phyloP scores from a whole-genome alignment of 2,888 invertebrate genomes.

The Micropterix aruncella region DNA sequence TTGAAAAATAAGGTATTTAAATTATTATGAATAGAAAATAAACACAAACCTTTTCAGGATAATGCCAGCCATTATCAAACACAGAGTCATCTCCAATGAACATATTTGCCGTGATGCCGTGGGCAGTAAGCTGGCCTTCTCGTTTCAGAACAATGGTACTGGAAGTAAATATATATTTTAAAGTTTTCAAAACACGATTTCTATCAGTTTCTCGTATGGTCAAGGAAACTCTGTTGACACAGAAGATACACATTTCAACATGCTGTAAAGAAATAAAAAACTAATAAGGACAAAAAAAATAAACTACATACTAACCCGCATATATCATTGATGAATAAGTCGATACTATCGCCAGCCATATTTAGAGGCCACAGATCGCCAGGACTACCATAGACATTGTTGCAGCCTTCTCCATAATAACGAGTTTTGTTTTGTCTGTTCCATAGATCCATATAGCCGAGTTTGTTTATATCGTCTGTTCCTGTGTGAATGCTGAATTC shows the following conservation, averaged over 20 bases:
- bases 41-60: slow-evolving; percentile 22
- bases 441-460: slow-evolving; percentile 64
- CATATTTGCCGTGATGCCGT: slow-evolving; percentile 36
- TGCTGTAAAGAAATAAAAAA: no score
- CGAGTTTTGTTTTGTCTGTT: slow-evolving; percentile 39
- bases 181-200: no score
- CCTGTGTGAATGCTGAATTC: slow-evolving; percentile 67
- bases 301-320: slow-evolving; percentile 57
- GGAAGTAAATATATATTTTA: no score
- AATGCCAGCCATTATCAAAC: slow-evolving; percentile 57
- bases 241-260: no score
- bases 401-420: slow-evolving; percentile 48
- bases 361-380: slow-evolving; percentile 75
- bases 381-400: slow-evolving; percentile 52
- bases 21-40: neutral
- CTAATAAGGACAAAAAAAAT: no score
- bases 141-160: slow-evolving; percentile 13
- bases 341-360: slow-evolving; percentile 35
- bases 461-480: slow-evolving; percentile 39
- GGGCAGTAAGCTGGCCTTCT: slow-evolving; percentile 22
- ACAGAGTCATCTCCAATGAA: slow-evolving; percentile 43
- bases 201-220: no score
- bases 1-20: no score
- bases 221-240: no score
- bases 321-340: slow-evolving; percentile 61